Base-by-base conservation (phyloP, 2,888 invertebrate genomes). In the Syrista parreyssii region DNA sequence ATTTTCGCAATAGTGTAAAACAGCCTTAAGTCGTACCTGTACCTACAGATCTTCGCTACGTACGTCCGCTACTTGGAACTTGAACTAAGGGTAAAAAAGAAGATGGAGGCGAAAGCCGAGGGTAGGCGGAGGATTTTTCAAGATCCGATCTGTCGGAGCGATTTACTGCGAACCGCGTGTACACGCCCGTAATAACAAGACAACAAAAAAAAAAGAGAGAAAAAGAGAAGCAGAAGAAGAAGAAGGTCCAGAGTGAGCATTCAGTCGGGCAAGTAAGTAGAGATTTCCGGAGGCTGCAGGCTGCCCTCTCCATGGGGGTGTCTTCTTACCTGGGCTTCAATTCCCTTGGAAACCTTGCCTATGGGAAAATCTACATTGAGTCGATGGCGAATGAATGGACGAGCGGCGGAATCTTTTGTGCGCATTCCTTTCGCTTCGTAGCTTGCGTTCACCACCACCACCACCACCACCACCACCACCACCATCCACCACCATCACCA, bases 201-300 rank as follows among this genome's bases (percentile, higher is more conserved):
- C n/a, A 68, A 30, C 35, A 23, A n/a, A 77, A 77, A 68, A 75
- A 34, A 32, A 32, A 30, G 23, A 32, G 11, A 55, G 32, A 68
- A 23, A 55, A 55, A 23, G 15, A 55, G 55, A 34, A 34, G 34
- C 1, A 33, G 33, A 33, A 33, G 33, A 40, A 40, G 35, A 36
- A 36, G 55, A 55, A 79, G 82, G 80, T 79, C 80, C 81, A 80
- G 80, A 82, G 84, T 81, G 84, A 82, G 86, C 87, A 90, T 90
- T 90, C 85, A 89, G 83, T 84, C 88, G 87, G 84, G 86, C 83
- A 86, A 87, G 90, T 91, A 91, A 91, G 90, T 88, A 89, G 90
- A 90, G 88, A 91, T 90, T 90, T 90, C 90, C 91, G 91, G 91
- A 81, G 83, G 85, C 71, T 71, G 71, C 82, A 86, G 86, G 86